Percentiles rank a stretch among this genome's conserved stretches.
phyloP scores from a whole-genome alignment of 2,888 invertebrate genomes.

The Acheta domesticus region DNA sequence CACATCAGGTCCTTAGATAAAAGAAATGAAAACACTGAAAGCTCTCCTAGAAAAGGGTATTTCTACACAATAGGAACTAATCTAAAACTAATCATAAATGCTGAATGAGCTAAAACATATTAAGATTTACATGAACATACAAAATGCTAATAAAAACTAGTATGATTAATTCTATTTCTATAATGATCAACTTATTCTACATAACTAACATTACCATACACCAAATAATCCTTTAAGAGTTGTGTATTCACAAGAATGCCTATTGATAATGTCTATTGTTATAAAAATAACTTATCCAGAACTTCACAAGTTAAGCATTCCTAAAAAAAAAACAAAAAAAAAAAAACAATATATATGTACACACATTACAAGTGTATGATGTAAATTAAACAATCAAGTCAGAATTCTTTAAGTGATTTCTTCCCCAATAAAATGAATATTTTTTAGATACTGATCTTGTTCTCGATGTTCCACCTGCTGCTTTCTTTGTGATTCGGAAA shows the following conservation, averaged over 20 bases:
- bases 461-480: no score
- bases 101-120: no score
- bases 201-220: neutral
- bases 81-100: neutral
- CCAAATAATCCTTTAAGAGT: neutral
- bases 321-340: neutral
- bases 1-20: neutral
- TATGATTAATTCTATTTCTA: neutral
- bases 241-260: neutral
- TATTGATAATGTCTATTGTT: neutral
- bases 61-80: neutral
- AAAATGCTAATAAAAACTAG: neutral
- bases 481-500: no score
- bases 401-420: neutral
- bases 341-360: no score
- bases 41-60: neutral
- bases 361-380: no score
- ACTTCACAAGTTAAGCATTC: neutral
- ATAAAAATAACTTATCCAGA: no score
- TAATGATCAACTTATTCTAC: neutral
- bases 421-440: neutral
- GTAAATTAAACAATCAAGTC: neutral
- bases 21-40: slow-evolving; percentile 4
- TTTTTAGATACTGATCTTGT: no score
- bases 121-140: no score